Evolutionary conservation across 2,797 vertebrate species (phyloP).

Genomic region (Picus viridis): DNA sequence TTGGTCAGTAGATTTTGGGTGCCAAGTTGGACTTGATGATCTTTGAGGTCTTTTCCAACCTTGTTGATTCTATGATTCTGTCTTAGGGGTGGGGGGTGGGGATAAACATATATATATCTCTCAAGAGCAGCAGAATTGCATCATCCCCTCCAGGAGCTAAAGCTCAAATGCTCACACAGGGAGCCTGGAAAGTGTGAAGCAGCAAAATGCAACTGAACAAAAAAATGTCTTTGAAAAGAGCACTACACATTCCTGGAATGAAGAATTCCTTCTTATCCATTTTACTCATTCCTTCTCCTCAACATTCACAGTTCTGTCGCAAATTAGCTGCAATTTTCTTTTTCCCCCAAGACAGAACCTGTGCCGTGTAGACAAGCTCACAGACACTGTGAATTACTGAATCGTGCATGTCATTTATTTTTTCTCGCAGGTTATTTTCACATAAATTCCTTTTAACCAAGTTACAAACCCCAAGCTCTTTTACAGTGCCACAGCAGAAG

Average conservation of each 20-base stretch:
- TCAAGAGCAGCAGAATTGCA: background rate
- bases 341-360: background rate
- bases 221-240: background rate
- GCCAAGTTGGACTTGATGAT: too few relatives aligned
- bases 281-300: slow-evolving; percentile 25
- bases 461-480: background rate
- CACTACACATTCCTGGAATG: background rate
- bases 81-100: too few relatives aligned
- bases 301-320: background rate
- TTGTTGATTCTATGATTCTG: too few relatives aligned
- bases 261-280: background rate
- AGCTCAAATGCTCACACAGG: slow-evolving; percentile 8
- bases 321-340: slow-evolving; percentile 34
- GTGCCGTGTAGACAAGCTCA: background rate
- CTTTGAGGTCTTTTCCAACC: too few relatives aligned
- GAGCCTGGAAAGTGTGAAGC: slow-evolving; percentile 19
- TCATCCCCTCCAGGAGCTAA: background rate
- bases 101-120: too few relatives aligned
- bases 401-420: background rate
- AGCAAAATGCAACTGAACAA: background rate
- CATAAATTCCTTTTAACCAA: background rate
- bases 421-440: background rate
- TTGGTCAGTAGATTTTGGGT: too few relatives aligned
- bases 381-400: background rate
- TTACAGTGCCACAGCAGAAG: background rate